Evolutionary conservation across 2,888 invertebrate species (phyloP), one percentile per base, ranked within the genome.

Genomic region (Seira ritae): DNA sequence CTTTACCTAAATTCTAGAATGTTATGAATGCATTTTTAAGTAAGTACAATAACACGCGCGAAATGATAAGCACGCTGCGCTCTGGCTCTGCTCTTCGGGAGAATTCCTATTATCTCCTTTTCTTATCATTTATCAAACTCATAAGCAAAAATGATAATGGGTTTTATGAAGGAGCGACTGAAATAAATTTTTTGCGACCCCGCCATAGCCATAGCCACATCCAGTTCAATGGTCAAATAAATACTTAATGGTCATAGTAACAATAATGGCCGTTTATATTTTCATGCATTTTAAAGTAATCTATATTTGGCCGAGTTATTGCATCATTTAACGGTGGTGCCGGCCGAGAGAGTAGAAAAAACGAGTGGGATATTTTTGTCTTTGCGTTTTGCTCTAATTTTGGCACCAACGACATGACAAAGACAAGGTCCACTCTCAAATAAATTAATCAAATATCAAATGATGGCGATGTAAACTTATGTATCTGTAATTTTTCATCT

Each of bases 231-330:
- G 50, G 15, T 50, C 50, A 50, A 31, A 50, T 50, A 75, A 68
- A 55, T 66, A 66, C 46, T 71, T 66, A 66, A 72, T 79, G 79
- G 71, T 67, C 72, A 79, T 42, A 46, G n/a, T 42, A 20, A 69
- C 67, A 79, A 42, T 42, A 46, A 20, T 65, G 22, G 68, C 17
- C 42, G 65, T 4, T 70, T 46, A 46, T 20, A 68, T 77, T 77
- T 72, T 42, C 68, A 50, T 50, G 15, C 55, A 24, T 31, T 24
- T 20, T 31, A 68, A 68, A 12, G 15, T 15, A 31, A 17, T 24
- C n/a, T 31, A 31, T 50, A 50, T 50, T 50, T 50, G 50, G 50
- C 50, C 50, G 12, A 50, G 50, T 50, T 50, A 50, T 50, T 50
- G 17, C 50, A 68, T 68, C 37, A n/a, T 22, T n/a, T 67, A 50